Evolutionary conservation across 2,113 vertebrate species (phyloP), one percentile per base, ranked within the genome.

Genomic region (Brachypodius melanocephalos): DNA sequence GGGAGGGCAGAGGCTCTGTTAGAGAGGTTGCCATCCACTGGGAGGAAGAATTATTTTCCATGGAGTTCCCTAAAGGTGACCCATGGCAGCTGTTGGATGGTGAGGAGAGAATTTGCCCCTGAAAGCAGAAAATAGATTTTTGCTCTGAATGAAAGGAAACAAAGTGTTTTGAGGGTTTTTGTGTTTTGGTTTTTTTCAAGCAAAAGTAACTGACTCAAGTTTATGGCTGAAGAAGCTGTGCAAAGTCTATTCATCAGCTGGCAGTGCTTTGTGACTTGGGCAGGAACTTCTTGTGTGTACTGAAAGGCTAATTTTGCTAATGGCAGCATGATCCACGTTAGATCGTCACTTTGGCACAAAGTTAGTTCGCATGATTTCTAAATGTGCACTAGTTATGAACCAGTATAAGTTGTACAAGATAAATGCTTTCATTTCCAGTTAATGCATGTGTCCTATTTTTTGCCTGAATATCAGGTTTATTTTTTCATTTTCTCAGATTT

Each of bases 221-320:
- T 86, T 66, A 32, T 0, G 1, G 83, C 54, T 91, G 74, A 31
- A 66, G 90, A 55, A 79, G 82, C 65, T 43, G 71, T 62, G 28
- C 57, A 17, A 59, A 29, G 29, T 58, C 79, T 85, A 19, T 81
- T 95, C 81, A 62, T 77, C 69, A 74, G 31, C 83, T 91, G 45
- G 96, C 55, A 91, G 80, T 32, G 45, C 63, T 91, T 63, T 80
- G 94, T 89, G 83, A 81, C 58, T 88, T 46, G 61, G 46, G 48
- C 81, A 91, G 63, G 67, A 63, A 17, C 75, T 82, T 19, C 46
- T 67, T 81, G 92, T 76, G 79, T 86, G 54, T 54, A 8, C 40
- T 65, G 81, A 89, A 96, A 93, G 67, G 80, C 93, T 90, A 48
- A 93, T 94, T 90, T 84, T 89, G 65, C 86, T 92, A 78, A 66